Base-by-base conservation (phyloP, 2,888 invertebrate genomes). In the Stenodema calcarata region DNA sequence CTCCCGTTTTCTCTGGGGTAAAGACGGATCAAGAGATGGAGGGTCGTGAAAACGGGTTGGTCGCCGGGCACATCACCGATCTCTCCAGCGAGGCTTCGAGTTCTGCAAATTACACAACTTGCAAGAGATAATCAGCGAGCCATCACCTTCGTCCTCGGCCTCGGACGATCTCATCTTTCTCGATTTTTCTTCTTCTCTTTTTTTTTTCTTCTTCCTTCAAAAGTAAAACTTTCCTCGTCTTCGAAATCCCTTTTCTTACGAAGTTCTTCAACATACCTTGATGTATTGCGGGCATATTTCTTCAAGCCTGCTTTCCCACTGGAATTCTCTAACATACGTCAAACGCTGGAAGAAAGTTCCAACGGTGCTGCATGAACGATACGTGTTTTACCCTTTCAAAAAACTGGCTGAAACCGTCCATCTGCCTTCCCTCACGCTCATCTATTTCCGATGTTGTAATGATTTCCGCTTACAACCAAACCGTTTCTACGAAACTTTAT, bases 71-170 rank as follows among this genome's bases (percentile, higher is more conserved):
- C 18, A 62, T 23, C 27, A 12, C 23, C 11, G 62, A 62, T 62
- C 62, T 27, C 62, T 62, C 0, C 3, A 11, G 62, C 6, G 62
- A 23, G 62, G 35, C 30, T 30, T 3, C 0, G 18, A 73, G 73
- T 73, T 28, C 73, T 18, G 30, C 73, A 73, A 73, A 73, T 73
- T 73, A 73, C 73, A 73, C 73, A 73, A 73, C 73, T 73, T 73
- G 73, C 73, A 1, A 73, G 73, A 73, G 73, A 73, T 73, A 73
- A 73, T 73, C 73, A 73, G 73, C 35, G 18, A 18, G n/a, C 73
- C 41, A 73, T 73, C 73, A 16, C 35, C 73, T 18, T 18, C 73
- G 27, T 28, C 35, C 14, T 28, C 70, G 4, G 27, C 14, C 16
- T 12, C 7, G 4, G 9, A 11, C 23, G 9, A 54, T 54, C 54